A percentile compares a stretch with the other conserved stretches of the same genome.
Conservation (phyloP, 2,888 invertebrate species). For the Lasioglossum villosulum region DNA sequence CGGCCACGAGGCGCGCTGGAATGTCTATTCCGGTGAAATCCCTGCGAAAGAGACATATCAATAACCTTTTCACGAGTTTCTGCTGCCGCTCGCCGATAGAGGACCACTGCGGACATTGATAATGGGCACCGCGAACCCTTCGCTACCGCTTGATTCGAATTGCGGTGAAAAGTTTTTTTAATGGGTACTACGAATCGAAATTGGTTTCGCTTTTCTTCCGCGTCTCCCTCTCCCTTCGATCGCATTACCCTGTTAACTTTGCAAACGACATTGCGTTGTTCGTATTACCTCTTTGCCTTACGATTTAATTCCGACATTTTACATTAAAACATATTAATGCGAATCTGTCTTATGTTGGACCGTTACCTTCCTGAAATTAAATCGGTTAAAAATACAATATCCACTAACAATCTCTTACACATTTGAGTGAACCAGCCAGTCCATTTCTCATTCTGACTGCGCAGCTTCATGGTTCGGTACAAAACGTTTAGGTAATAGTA, state of each 20-base stretch:
- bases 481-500: not conserved
- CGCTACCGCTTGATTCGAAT: not conserved
- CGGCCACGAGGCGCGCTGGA: constrained; percentile 18
- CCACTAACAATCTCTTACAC: not conserved
- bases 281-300: not conserved
- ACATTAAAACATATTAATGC: too few species aligned
- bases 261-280: not conserved
- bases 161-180: not conserved
- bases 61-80: constrained; percentile 26
- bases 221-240: not conserved
- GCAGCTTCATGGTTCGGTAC: not conserved
- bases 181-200: not conserved
- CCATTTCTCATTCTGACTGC: not conserved
- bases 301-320: not conserved
- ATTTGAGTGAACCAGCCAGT: not conserved
- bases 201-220: not conserved
- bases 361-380: not conserved
- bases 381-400: not conserved
- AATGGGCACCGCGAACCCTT: not conserved
- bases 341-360: not conserved
- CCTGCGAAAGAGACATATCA: constrained; percentile 36
- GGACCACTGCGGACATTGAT: not conserved
- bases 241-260: not conserved
- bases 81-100: not conserved
- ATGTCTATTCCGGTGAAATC: constrained; percentile 27